Percentiles rank a stretch among this genome's conserved stretches.
Conservation (phyloP, 2,888 invertebrate species). For the Escarpia spicata region DNA sequence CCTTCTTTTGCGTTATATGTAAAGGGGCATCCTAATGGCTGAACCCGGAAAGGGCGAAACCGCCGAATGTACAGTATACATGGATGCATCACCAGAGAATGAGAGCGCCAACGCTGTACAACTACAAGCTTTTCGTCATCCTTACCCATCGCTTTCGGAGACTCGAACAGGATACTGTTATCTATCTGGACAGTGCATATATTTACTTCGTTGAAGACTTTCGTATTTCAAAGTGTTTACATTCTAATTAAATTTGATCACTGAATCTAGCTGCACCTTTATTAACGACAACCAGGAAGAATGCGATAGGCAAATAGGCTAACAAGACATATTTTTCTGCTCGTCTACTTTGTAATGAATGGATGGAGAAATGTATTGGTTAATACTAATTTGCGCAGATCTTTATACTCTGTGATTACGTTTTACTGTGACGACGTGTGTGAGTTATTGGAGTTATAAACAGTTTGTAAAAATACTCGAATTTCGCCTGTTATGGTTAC, state of each 20-base stretch:
- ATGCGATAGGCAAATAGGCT: no score
- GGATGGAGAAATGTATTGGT: no score
- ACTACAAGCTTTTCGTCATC: no score
- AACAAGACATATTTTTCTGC: no score
- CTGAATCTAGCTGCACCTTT: no score
- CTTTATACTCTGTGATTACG: no score
- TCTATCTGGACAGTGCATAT: background rate
- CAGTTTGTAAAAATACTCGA: no score
- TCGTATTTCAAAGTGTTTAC: background rate
- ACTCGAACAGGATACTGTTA: background rate
- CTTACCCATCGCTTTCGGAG: background rate
- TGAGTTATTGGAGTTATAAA: background rate
- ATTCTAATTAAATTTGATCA: background rate
- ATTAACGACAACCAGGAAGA: no score
- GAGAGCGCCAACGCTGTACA: no score
- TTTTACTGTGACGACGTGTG: background rate
- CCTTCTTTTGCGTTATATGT: background rate
- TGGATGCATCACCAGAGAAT: background rate
- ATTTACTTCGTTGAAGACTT: background rate
- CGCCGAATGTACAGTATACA: background rate
- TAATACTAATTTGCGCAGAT: no score
- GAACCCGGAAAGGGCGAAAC: background rate
- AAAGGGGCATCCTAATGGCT: slow-evolving; percentile 6
- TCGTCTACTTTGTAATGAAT: no score
- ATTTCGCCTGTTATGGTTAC: no score